Conservation (phyloP, 2,113 vertebrate genomes). For the Pagrus major region DNA sequence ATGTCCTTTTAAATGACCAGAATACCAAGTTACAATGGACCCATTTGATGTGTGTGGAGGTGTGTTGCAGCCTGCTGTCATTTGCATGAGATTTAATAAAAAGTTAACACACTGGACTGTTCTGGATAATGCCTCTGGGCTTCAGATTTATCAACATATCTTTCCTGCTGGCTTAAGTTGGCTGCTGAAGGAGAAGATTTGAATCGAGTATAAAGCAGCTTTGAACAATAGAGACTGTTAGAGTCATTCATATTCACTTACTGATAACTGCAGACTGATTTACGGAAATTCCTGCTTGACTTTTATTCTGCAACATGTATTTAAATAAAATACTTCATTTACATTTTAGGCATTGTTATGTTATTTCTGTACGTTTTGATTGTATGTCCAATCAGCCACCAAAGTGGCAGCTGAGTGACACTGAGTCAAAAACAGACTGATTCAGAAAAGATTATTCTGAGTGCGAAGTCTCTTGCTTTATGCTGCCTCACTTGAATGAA, state of each 20-base stretch:
- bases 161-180: neutral
- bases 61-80: neutral
- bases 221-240: neutral
- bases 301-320: too few relatives aligned
- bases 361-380: neutral
- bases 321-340: neutral
- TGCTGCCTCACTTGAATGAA: neutral
- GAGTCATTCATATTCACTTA: neutral
- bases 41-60: neutral
- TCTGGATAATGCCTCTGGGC: neutral
- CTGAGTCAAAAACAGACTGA: too few relatives aligned
- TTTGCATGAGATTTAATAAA: neutral
- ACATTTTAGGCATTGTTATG: neutral
- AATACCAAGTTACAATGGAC: neutral
- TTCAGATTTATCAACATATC: too few relatives aligned
- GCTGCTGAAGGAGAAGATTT: neutral
- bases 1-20: neutral
- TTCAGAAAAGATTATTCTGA: too few relatives aligned
- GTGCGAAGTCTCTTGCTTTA: too few relatives aligned
- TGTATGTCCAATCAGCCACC: too few relatives aligned
- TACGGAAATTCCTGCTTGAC: neutral
- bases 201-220: neutral
- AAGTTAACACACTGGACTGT: neutral
- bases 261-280: neutral
- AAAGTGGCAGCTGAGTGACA: too few relatives aligned